These are phyloP conservation scores for Macquaria australasica DNA, from an alignment of 2,113 vertebrate species.

Conservation along the genomic window DNA sequence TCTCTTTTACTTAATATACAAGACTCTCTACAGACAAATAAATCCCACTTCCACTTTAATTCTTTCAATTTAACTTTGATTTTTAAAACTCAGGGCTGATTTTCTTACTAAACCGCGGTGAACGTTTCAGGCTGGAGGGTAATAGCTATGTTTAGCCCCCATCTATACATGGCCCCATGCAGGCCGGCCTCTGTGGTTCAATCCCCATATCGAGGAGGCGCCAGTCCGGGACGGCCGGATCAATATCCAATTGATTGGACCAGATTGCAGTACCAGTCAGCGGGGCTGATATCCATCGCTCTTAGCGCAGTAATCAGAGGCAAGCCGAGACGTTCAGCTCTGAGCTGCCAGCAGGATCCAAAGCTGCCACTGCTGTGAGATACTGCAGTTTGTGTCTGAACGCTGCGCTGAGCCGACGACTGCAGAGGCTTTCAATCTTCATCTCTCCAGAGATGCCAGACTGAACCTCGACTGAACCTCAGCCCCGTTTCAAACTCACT, in stretches of 20 bases:
- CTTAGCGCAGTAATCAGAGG: slow-evolving; percentile 57
- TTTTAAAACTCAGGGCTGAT: background rate
- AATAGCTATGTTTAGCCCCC: slow-evolving; percentile 23
- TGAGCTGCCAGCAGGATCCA: slow-evolving; percentile 21
- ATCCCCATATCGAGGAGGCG: slow-evolving; percentile 3
- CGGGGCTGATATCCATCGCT: slow-evolving; percentile 38
- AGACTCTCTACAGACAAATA: background rate
- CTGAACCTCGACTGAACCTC: slow-evolving; percentile 21
- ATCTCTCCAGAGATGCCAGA: slow-evolving; percentile 19
- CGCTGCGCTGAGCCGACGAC: background rate
- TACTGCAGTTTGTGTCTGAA: slow-evolving; percentile 9
- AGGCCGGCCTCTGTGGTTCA: slow-evolving; percentile 8
- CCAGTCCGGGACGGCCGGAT: slow-evolving; percentile 29
- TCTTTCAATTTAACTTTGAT: background rate
- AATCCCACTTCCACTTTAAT: slow-evolving; percentile 8
- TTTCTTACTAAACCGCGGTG: background rate
- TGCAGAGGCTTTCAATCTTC: slow-evolving; percentile 48
- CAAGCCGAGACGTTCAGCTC: background rate
- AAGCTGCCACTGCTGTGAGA: slow-evolving; percentile 19
- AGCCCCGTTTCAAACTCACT: background rate
- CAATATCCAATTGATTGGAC: slow-evolving; percentile 62
- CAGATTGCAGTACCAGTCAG: slow-evolving; percentile 57
- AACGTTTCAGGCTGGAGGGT: slow-evolving; percentile 21
- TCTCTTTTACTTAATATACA: background rate
- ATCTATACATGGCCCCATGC: background rate